Evolutionary conservation across 2,797 vertebrate species (phyloP), one percentile per base, ranked within the genome.

Genomic region (Syndactyla subalaris): DNA sequence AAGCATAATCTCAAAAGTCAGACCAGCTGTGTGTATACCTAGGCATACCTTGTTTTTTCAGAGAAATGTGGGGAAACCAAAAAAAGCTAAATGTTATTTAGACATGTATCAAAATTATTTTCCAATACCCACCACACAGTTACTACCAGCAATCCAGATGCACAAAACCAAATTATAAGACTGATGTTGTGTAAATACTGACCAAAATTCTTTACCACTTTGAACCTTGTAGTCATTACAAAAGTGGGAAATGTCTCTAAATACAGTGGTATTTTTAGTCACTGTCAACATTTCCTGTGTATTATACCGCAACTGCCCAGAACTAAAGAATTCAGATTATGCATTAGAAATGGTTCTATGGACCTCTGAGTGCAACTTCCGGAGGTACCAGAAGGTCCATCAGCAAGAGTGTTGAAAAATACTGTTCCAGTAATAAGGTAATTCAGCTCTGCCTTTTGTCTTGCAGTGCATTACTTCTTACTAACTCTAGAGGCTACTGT

Each of bases 91-190:
- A 46, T 55, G 24, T 23, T 59, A 70, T 65, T 24, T 18, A 73
- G n/a, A 24, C 7, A 59, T 4, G 8, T 45, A 76, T 34, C 19
- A 63, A 70, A 54, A 39, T 72, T 74, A 38, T 48, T 67, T 84
- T 78, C 29, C 27, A 55, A 43, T 39, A 87, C 3, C 17, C 20
- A 81, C 0, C 0, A 0, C 14, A 63, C 32, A 76, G 32, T 17
- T 34, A 29, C 10, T 27, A 52, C 18, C 48, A 90, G 32, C 30
- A 92, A 85, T 55, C 36, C 32, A 36, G n/a, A 72, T 0, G 1
- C n/a, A 67, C 14, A 34, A 80, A 77, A 26, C 18, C 38, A 46
- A 81, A 57, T 39, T 34, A 58, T 9, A 57, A 66, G 38, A 43
- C 8, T 57, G 10, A 19, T 2, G 0, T 61, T 52, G 49, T 2